Percentiles rank a stretch among this genome's conserved stretches.
These are phyloP conservation scores for Acanthochromis polyacanthus DNA, from an alignment of 2,113 vertebrate genomes.

Conservation along the genomic window DNA sequence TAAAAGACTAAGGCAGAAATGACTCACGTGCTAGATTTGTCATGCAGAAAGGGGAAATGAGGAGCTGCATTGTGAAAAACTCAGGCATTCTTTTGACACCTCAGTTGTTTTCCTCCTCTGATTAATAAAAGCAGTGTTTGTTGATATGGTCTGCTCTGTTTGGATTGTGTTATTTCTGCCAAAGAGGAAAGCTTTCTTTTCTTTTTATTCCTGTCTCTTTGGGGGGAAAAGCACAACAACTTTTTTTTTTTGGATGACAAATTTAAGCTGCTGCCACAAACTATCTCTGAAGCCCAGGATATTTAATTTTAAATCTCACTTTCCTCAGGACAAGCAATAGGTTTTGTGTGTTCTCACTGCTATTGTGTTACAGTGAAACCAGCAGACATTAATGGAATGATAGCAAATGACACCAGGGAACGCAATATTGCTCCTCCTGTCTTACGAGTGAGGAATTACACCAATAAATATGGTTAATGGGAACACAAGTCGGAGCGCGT, in stretches of 20 bases:
- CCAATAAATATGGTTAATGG: conserved; percentile 73
- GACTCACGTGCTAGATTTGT: conserved; percentile 20
- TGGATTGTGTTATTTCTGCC: neutral
- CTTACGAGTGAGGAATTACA: conserved; percentile 66
- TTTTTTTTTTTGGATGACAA: neutral
- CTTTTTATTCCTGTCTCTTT: conserved; percentile 11
- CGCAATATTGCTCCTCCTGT: conserved; percentile 49
- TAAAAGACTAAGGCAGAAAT: conserved; percentile 5
- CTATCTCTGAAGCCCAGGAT: neutral
- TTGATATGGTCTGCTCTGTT: conserved; percentile 6
- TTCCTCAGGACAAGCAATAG: conserved; percentile 41
- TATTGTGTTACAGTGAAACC: conserved; percentile 53
- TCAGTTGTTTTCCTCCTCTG: conserved; percentile 12
- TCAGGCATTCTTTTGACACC: neutral
- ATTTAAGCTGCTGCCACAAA: conserved; percentile 31
- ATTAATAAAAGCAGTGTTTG: conserved; percentile 32
- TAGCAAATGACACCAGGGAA: conserved; percentile 49
- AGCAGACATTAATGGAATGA: conserved; percentile 68
- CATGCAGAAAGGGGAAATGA: conserved; percentile 12
- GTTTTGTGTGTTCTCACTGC: conserved; percentile 49
- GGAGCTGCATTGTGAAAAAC: conserved; percentile 4
- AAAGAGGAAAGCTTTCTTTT: neutral
- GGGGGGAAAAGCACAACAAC: neutral
- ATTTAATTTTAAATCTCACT: conserved; percentile 14
- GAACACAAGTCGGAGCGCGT: conserved; percentile 27